Percentiles rank a stretch among this genome's conserved stretches.
phyloP scores from a whole-genome alignment of 2,888 invertebrate species.

The Metallyticus violacea region DNA sequence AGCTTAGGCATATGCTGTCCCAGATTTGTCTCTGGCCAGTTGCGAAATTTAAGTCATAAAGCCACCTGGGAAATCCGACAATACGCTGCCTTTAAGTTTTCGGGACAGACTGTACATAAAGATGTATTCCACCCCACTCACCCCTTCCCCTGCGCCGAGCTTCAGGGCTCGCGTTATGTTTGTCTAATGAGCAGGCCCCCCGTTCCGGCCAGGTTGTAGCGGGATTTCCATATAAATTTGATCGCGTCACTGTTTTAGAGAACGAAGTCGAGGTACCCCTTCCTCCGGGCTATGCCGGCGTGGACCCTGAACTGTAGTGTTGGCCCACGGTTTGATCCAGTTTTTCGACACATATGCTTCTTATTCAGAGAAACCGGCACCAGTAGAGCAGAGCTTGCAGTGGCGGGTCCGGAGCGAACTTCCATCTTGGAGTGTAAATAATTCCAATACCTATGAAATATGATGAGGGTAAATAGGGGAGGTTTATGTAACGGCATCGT shows the following conservation, averaged over 20 bases:
- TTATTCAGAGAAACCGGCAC: not conserved
- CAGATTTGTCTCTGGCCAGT: no score
- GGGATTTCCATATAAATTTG: conserved; percentile 49
- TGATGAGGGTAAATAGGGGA: no score
- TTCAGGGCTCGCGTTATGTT: conserved; percentile 17
- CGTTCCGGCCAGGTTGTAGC: conserved; percentile 25
- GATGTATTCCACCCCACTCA: not conserved
- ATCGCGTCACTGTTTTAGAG: conserved; percentile 33
- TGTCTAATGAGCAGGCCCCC: conserved; percentile 15
- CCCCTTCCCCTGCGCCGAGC: not conserved
- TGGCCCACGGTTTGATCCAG: not conserved
- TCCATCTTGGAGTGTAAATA: no score
- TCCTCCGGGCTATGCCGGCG: not conserved
- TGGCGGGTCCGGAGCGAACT: no score
- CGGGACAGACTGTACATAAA: not conserved
- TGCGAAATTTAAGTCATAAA: no score
- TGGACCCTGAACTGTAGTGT: not conserved
- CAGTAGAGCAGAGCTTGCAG: no score
- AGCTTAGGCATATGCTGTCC: no score
- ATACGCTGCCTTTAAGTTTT: not conserved
- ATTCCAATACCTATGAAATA: no score
- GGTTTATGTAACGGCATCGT: no score
- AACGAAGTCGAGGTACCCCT: not conserved
- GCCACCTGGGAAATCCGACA: no score
- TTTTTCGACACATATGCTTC: not conserved